These are phyloP conservation scores for Vanessa atalanta DNA, from an alignment of 1,140 invertebrate species.

Conservation along the genomic window DNA sequence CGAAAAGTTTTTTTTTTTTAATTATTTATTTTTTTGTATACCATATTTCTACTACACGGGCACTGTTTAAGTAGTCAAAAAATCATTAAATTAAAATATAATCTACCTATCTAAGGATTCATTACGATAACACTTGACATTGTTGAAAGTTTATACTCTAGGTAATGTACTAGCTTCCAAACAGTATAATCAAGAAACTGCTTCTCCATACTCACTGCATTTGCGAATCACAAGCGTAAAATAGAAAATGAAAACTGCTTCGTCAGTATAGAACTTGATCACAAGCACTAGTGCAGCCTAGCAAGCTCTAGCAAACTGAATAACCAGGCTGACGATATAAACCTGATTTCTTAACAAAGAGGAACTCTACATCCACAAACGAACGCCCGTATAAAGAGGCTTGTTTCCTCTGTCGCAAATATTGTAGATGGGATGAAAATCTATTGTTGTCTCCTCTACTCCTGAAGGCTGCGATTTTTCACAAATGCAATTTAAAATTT, in stretches of 20 bases:
- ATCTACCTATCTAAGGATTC: too few relatives aligned
- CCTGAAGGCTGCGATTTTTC: slow-evolving; percentile 31
- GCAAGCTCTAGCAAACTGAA: background rate
- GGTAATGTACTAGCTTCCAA: too few relatives aligned
- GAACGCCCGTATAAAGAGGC: slow-evolving; percentile 32
- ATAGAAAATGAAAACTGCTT: background rate
- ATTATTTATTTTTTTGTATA: too few relatives aligned
- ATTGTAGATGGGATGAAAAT: slow-evolving; percentile 32
- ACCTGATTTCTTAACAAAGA: slow-evolving; percentile 32
- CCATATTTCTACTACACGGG: too few relatives aligned
- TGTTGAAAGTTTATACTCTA: too few relatives aligned
- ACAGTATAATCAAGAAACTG: too few relatives aligned
- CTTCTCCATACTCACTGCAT: too few relatives aligned
- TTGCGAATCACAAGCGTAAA: background rate
- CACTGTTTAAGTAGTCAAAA: too few relatives aligned
- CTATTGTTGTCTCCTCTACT: slow-evolving; percentile 26
- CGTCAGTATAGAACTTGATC: background rate
- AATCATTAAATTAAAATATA: too few relatives aligned
- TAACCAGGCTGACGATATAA: slow-evolving; percentile 1
- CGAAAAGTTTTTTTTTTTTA: too few relatives aligned
- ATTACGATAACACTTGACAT: too few relatives aligned
- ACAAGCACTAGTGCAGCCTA: background rate
- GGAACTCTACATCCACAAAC: slow-evolving; percentile 30
- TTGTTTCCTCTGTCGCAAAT: slow-evolving; percentile 26
- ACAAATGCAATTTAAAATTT: slow-evolving; percentile 33